Base-by-base conservation (phyloP, 2,888 invertebrate genomes). In the Drosophila siamana region DNA sequence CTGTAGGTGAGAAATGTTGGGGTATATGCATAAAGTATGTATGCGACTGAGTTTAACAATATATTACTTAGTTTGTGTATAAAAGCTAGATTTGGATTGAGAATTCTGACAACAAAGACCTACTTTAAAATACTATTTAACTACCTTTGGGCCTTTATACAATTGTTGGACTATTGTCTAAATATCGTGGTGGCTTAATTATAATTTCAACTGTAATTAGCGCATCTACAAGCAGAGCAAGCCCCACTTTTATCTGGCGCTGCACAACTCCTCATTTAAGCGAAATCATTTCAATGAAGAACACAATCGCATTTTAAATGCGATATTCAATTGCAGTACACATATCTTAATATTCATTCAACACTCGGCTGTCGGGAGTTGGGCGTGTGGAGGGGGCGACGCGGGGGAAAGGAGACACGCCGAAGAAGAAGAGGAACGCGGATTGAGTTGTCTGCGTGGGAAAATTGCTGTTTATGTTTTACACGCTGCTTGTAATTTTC, bases 391-490 rank as follows among this genome's bases (percentile, higher is more conserved):
- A 30, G 13, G 5, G n/a, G 24, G 4, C 7, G 13, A 1, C 36
- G n/a, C 36, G 6, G 13, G 13, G 13, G 13, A 3, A 9, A 13
- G 0, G 38, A 38, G 4, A 22, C 19, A 15, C 4, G n/a, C n/a
- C n/a, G 1, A 33, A 0, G 26, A 26, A 16, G 11, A 7, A 51
- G 7, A n/a, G 24, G 51, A 7, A 26, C 13, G 30, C n/a, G 24
- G 30, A 61, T 33, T 66, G 76, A 57, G 71, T 44, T 51, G 26
- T 66, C 60, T 41, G 67, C n/a, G 33, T 36, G 47, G 41, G 22
- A 81, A 81, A 78, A 78, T 81, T 68, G 51, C 54, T 75, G 76
- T 76, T 75, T 78, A 78, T 74, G 64, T 68, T 62, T 64, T 61
- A 61, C 80, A 70, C 56, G 62, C 51, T 64, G 67, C 68, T 59